Conservation (phyloP, 2,113 vertebrate genomes). For the Microtus pennsylvanicus region DNA sequence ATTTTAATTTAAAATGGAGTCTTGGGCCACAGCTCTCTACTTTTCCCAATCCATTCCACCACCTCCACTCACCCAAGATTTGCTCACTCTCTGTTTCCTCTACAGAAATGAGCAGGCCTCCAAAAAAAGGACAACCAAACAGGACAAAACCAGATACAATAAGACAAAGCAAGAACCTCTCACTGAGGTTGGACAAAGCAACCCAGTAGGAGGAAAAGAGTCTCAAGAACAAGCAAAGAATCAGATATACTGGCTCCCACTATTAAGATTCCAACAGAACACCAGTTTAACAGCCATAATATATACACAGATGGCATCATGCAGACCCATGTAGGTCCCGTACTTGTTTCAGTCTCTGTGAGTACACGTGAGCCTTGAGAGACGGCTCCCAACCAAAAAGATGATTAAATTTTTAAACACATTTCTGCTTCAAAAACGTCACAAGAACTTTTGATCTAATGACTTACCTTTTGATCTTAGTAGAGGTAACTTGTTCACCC, state of each 20-base stretch:
- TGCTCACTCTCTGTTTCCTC: background rate
- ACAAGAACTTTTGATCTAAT: background rate
- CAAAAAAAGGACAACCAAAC: background rate
- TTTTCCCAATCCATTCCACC: background rate
- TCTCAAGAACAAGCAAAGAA: background rate
- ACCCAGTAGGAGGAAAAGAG: background rate
- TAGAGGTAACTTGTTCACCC: background rate
- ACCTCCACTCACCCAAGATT: background rate
- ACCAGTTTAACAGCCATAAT: background rate
- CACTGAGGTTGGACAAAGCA: background rate
- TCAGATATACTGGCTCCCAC: background rate
- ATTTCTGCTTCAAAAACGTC: background rate
- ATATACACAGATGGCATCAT: background rate
- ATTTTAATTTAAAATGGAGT: background rate
- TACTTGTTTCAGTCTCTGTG: background rate
- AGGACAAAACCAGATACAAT: background rate
- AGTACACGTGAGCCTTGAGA: background rate
- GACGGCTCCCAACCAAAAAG: background rate
- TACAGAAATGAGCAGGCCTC: background rate
- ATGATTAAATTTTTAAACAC: background rate
- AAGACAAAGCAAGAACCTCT: background rate
- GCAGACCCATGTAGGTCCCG: too few species aligned
- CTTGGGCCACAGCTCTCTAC: background rate
- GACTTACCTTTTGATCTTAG: background rate
- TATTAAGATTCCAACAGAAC: too few species aligned